Evolutionary conservation across 2,888 invertebrate genomes (phyloP).

Genomic region (Nomada fucata): DNA sequence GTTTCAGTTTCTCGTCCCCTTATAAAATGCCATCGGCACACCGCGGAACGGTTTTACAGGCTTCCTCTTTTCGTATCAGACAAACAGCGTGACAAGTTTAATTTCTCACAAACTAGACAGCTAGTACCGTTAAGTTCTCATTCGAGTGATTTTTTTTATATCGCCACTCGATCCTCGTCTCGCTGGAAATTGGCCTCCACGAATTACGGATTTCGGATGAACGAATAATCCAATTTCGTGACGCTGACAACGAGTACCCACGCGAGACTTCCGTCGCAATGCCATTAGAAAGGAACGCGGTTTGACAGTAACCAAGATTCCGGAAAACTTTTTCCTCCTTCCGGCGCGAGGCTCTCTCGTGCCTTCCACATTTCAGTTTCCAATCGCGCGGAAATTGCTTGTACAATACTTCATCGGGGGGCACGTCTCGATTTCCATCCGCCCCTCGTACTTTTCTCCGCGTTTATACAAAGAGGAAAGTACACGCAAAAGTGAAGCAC

Average conservation of each 20-base stretch:
- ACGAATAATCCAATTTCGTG: background rate
- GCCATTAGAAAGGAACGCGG: conserved; percentile 2
- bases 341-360: background rate
- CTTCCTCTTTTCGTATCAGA: too few relatives aligned
- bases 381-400: background rate
- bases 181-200: too few relatives aligned
- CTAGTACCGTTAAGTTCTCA: background rate
- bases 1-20: too few relatives aligned
- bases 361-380: background rate
- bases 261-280: background rate
- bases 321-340: background rate
- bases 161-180: too few relatives aligned
- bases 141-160: background rate
- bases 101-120: background rate
- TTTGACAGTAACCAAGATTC: conserved; percentile 3
- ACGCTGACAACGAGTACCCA: background rate
- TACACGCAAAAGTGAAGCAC: too few relatives aligned
- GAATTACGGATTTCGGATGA: background rate
- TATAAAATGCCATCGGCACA: too few relatives aligned
- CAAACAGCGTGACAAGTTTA: background rate
- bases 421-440: background rate
- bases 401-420: background rate
- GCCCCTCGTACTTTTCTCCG: background rate
- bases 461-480: background rate
- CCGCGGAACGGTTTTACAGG: too few relatives aligned